Evolutionary conservation across 2,797 vertebrate species (phyloP).

Genomic region (Peromyscus nudipes): DNA sequence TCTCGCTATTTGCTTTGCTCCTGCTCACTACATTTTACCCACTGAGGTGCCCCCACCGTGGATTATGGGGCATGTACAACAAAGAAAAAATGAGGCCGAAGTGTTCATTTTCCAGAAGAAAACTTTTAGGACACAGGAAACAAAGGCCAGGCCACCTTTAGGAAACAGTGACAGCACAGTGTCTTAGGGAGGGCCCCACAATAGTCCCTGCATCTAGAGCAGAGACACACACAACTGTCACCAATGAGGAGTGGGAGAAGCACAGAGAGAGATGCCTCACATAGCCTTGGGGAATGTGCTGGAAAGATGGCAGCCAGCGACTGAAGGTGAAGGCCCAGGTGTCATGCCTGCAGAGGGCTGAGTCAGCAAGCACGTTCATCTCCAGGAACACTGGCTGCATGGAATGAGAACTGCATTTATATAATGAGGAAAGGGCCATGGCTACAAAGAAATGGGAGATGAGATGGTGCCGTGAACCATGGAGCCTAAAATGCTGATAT

Average conservation of each 20-base stretch:
- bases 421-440: background rate
- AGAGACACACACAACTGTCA: fast-evolving
- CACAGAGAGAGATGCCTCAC: fast-evolving
- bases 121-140: background rate
- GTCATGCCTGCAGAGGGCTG: fast-evolving
- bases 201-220: background rate
- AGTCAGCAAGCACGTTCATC: background rate
- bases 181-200: background rate
- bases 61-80: background rate
- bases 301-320: fast-evolving
- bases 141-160: background rate
- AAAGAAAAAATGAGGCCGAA: background rate
- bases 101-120: background rate
- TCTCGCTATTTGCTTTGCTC: background rate
- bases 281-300: background rate
- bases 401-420: background rate
- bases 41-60: no score
- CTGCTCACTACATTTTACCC: background rate
- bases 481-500: background rate
- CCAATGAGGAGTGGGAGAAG: background rate
- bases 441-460: background rate
- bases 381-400: background rate
- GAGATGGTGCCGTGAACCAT: background rate
- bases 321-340: background rate
- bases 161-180: background rate